Base-by-base conservation (phyloP, 2,888 invertebrate species). In the Drosophila fungiperda region DNA sequence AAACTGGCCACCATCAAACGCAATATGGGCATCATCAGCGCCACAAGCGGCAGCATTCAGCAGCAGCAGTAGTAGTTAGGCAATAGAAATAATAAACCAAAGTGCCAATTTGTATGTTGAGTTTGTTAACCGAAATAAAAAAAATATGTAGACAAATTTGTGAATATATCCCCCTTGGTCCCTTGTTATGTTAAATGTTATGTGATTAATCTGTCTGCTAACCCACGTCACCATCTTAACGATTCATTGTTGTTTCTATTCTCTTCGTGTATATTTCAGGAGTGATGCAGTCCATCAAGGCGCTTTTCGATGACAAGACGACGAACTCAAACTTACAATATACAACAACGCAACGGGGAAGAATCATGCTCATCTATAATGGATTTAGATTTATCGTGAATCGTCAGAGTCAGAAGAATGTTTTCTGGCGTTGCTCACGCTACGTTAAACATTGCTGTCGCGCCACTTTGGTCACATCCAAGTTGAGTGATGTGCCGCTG, bases 311-410 rank as follows among this genome's bases (percentile, higher is more conserved):
- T 67, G 91, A 92, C 49, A 92, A 92, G 63, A 84, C 83, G 55
- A 83, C 87, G n/a, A 83, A 86, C 55, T 84, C 89, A 8, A 90
- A 90, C 50, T 84, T 93, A n/a, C 93, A 92, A 70, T 93, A 93
- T 77, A 90, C 93, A 32, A 93, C 93, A 58, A 93, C 93, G 1
- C 93, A 93, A 73, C 89, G 93, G 0, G 93, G 93, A 3, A 90
- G 93, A 4, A 91, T 92, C 1, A 93, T 93, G 93, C 78, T 93
- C 50, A 90, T 93, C 26, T 93, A 93, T 76, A 92, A 92, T 55
- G 93, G 93, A 1, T 93, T 93, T 76, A 89, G 92, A 55, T 93
- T 93, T 72, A 93, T 93, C 9, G 92, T 93, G 38, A 93, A 93
- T 80, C 91, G 93, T 1, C 93, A 93, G 76, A 93, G 93, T 52